Conservation (phyloP, 2,888 invertebrate species). For the Hirtodrosophila cameraria region DNA sequence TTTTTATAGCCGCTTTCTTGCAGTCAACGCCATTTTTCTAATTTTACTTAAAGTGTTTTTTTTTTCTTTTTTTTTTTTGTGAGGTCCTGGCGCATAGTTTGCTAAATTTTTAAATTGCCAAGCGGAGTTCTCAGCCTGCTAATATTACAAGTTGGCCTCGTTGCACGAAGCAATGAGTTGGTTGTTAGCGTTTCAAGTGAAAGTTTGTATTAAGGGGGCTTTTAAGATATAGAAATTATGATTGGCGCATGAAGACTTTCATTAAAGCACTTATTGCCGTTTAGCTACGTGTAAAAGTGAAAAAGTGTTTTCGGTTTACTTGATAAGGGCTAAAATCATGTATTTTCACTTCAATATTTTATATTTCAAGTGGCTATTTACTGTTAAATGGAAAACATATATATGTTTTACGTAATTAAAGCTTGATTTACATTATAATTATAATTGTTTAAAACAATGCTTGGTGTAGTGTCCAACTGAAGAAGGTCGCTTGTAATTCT, state of each 20-base stretch:
- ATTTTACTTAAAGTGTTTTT: constrained; percentile 67
- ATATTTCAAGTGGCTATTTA: no score
- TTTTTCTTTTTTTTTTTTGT: background rate
- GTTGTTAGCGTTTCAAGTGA: constrained; percentile 57
- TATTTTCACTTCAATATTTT: background rate
- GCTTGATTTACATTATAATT: no score
- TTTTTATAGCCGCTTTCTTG: constrained; percentile 53
- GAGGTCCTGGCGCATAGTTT: constrained; percentile 24
- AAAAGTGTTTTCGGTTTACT: constrained; percentile 9
- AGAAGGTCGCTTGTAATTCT: no score
- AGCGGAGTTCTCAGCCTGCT: constrained; percentile 6
- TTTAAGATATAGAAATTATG: constrained; percentile 62
- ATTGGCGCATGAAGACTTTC: constrained; percentile 46
- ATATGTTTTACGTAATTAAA: no score
- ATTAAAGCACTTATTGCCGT: constrained; percentile 8
- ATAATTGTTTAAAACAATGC: no score
- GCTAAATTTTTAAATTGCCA: constrained; percentile 69
- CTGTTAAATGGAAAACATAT: no score
- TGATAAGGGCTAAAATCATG: background rate
- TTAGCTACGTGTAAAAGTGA: constrained; percentile 26
- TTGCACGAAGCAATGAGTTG: constrained; percentile 28
- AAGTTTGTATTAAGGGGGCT: constrained; percentile 49
- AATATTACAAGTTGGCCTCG: constrained; percentile 24
- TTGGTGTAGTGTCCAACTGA: no score
- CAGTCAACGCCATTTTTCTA: constrained; percentile 63